Conservation (phyloP, 2,797 vertebrate genomes). For the Esox masquinongy region DNA sequence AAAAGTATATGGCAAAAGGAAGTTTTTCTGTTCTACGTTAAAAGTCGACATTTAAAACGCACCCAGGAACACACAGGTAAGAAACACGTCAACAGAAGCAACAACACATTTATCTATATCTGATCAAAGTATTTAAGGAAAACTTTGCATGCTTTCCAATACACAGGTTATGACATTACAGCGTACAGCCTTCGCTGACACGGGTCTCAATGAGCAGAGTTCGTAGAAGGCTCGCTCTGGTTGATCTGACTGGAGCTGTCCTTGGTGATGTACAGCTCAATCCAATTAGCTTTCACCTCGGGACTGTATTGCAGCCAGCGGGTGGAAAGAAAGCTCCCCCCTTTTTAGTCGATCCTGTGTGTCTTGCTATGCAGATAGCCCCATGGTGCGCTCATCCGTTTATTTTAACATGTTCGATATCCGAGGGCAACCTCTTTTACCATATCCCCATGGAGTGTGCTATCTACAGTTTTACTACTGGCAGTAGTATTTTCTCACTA, state of each 20-base stretch:
- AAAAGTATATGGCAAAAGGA: not conserved
- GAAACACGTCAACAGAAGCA: too few species aligned
- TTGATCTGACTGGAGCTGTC: conserved; percentile 66
- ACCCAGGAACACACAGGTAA: not conserved
- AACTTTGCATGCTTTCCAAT: not conserved
- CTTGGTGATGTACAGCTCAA: conserved; percentile 75
- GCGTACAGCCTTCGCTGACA: not conserved
- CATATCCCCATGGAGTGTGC: conserved; percentile 45
- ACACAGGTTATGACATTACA: not conserved
- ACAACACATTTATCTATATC: not conserved
- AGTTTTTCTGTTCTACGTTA: not conserved
- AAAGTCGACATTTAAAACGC: not conserved
- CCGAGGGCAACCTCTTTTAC: conserved; percentile 48
- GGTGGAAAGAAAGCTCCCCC: conserved; percentile 41
- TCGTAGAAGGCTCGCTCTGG: conserved; percentile 5
- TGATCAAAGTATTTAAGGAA: not conserved
- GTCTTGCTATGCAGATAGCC: conserved; percentile 35
- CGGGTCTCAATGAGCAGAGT: not conserved
- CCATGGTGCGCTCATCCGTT: conserved; percentile 38
- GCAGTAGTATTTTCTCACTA: conserved; percentile 12
- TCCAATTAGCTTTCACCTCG: conserved; percentile 71
- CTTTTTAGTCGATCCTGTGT: conserved; percentile 26
- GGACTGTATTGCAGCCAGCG: conserved; percentile 55
- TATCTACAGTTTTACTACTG: conserved; percentile 8
- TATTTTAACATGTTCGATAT: conserved; percentile 43